Evolutionary conservation across 2,797 vertebrate genomes (phyloP).

Genomic region (Sebastes oblongus): DNA sequence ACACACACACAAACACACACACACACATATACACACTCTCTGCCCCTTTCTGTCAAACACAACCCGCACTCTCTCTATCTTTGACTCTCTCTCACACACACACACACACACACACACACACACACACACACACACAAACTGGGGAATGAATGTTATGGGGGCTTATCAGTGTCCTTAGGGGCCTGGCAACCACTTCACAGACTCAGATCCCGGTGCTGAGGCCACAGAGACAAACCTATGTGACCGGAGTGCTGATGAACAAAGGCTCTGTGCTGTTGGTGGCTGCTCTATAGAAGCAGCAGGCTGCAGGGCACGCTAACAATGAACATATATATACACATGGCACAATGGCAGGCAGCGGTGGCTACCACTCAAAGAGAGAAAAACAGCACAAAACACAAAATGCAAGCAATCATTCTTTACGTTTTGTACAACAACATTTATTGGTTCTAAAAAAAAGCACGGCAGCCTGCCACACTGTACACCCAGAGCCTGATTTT

Average conservation of each 20-base stretch:
- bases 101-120: conserved; percentile 23
- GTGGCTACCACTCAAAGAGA: conserved; percentile 11
- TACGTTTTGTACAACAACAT: neutral
- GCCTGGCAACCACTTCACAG: conserved; percentile 78
- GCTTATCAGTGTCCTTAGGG: conserved; percentile 77
- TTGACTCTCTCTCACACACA: conserved; percentile 22
- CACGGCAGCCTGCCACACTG: neutral
- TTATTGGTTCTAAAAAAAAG: neutral
- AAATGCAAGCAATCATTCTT: neutral
- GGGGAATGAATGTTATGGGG: conserved; percentile 73
- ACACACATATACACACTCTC: conserved; percentile 18
- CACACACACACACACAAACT: conserved; percentile 31
- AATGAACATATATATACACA: conserved; percentile 32
- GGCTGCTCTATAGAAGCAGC: conserved; percentile 28
- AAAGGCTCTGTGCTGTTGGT: conserved; percentile 47
- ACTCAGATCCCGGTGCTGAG: conserved; percentile 61
- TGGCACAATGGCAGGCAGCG: conserved; percentile 26
- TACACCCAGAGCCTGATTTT: conserved; percentile 18
- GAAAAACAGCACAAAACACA: neutral
- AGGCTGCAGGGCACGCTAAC: conserved; percentile 50
- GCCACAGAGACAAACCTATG: conserved; percentile 75
- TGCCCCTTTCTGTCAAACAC: conserved; percentile 60
- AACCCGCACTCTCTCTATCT: conserved; percentile 44
- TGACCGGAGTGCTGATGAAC: conserved; percentile 70
- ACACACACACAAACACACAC: conserved; percentile 54